phyloP scores from a whole-genome alignment of 1,140 invertebrate genomes.

The Onthophagus taurus region DNA sequence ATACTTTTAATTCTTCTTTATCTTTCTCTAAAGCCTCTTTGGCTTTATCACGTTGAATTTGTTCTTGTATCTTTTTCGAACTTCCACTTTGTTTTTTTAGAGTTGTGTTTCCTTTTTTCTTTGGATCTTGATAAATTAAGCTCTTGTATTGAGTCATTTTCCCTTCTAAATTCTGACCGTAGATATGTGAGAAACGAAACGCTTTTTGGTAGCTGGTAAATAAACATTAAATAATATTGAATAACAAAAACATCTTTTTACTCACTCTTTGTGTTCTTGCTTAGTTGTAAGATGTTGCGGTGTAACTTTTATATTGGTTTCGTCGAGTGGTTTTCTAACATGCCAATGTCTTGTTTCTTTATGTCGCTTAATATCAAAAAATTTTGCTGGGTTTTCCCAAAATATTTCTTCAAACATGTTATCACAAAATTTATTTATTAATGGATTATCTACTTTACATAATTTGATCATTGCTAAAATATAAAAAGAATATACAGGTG shows the following conservation, averaged over 20 bases:
- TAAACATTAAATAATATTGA: background rate
- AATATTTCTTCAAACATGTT: background rate
- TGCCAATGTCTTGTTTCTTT: conserved; percentile 7
- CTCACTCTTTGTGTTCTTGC: background rate
- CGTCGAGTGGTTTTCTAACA: conserved; percentile 3
- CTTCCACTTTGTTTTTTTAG: conserved; percentile 14
- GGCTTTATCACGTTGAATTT: background rate
- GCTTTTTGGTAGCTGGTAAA: background rate
- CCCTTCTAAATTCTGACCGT: conserved; percentile 23
- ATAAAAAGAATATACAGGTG: background rate
- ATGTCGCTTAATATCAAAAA: background rate
- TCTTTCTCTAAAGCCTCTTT: conserved; percentile 4
- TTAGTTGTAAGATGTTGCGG: background rate
- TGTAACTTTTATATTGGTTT: background rate
- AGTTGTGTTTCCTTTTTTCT: background rate
- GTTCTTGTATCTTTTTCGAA: conserved; percentile 6
- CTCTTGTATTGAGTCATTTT: background rate
- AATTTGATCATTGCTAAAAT: conserved; percentile 4
- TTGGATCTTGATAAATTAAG: conserved; percentile 10
- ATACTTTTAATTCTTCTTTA: conserved; percentile 3
- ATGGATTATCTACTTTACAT: background rate
- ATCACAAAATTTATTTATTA: conserved; percentile 5
- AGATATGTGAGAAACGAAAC: conserved; percentile 13
- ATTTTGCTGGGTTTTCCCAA: background rate
- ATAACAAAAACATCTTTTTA: background rate